Base-by-base conservation (phyloP, 2,113 vertebrate species). In the Platysteira castanea region DNA sequence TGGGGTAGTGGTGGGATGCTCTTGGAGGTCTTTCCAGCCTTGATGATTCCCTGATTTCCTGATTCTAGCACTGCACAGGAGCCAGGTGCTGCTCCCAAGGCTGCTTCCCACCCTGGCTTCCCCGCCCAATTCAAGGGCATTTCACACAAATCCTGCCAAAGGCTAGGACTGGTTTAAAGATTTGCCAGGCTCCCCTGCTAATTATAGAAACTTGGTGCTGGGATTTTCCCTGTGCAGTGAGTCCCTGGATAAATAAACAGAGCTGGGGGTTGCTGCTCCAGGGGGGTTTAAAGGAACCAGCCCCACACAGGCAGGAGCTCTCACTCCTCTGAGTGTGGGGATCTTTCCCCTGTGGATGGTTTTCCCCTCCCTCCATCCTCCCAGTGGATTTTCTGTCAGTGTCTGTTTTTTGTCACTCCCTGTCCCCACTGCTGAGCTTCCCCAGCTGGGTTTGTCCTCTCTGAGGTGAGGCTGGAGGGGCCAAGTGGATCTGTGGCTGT, bases 201-300 rank as follows among this genome's bases (percentile, higher is more conserved):
- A 84, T 95, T 96, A 91, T 94, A 93, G 90, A 84, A 93, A 94
- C 81, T 17, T 52, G 73, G 84, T 89, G 93, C 60, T 92, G 69
- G 63, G 44, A 57, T 82, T 85, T 85, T 69, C 12, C 59, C 67
- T 26, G 31, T 50, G 67, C 79, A 49, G 49, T 47, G 37, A 56
- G 54, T 13, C 31, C 42, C 23, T 49, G 79, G 75, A 26, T 94
- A 90, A 86, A 90, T 37, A 90, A 96, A 94, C 82, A 76, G 87
- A 76, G 50, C 82, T 60, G 4, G 30, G 71, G 44, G 10, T 47
- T 35, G 69, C 76, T 65, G 79, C 61, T 9, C 20, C 0, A 8
- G 39, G 47, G 54, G 27, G 19, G 9, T 88, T 69, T 83, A 88
- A 92, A 87, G 47, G 54, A 47, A 47, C 65, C 13, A 57, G 23